Evolutionary conservation across 2,797 vertebrate species (phyloP), one percentile per base, ranked within the genome.

Genomic region (Cryptoblepharus egeriae): DNA sequence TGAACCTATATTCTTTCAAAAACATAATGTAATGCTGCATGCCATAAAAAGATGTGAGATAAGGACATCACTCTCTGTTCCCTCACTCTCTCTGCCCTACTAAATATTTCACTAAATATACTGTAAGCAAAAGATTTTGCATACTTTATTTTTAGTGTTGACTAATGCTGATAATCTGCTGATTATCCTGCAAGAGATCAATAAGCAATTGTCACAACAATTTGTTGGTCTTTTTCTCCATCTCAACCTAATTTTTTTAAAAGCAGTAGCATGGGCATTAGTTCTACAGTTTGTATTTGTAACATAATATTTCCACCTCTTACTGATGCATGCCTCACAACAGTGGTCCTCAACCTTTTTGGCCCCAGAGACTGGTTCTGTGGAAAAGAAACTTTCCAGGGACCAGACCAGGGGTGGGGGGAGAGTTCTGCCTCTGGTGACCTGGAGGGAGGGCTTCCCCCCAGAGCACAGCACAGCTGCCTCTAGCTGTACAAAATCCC

Each of bases 81-180:
- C 60, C 75, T 24, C 9, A 20, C 18, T n/a, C 37, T 13, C 16
- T 20, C 9, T 22, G 20, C 37, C 37, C 57, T 58, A 4, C 57
- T 58, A 58, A 58, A 69, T 12, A 12, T 69, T 79, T 85, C 85
- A 90, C 88, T 68, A 75, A 75, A 89, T 86, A 87, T 89, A 82
- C 85, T 90, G 67, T 72, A 87, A 86, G 78, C 72, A 75, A 86
- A 76, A 68, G 58, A 68, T 61, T 82, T 87, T 83, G 57, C 55
- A 0, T 88, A 42, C 37, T 68, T 69, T 69, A 37, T 69, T 39
- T 69, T 26, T 69, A 69, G 24, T 81, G 55, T 73, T 89, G 81
- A 79, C 81, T 89, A 90, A 90, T 82, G 0, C 80, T 77, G 69
- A 65, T 87, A 80, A 55, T 78, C 32, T 74, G 73, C n/a, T 82